phyloP scores from a whole-genome alignment of 2,888 invertebrate species.

The Orthosia incerta region DNA sequence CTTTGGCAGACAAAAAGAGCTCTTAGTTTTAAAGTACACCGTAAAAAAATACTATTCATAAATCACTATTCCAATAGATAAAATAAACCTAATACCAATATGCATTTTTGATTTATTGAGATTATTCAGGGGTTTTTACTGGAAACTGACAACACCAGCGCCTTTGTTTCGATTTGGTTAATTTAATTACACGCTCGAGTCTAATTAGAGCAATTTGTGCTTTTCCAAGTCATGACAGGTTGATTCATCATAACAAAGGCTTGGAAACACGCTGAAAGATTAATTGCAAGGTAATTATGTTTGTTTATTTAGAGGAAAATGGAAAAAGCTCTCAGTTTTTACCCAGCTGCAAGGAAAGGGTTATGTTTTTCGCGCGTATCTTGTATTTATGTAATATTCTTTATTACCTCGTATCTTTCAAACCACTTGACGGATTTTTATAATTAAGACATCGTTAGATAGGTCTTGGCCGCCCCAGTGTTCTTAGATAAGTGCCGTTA shows the following conservation, averaged over 20 bases:
- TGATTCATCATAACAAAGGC: constrained; percentile 39
- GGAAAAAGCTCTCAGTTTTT: constrained; percentile 2
- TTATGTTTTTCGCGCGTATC: no score
- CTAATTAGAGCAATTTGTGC: constrained; percentile 28
- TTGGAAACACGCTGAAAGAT: constrained; percentile 15
- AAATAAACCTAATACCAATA: background rate
- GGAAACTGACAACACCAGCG: background rate
- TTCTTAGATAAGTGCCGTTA: no score
- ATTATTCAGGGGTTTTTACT: background rate
- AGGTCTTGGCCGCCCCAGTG: no score
- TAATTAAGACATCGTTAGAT: no score
- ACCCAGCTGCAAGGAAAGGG: no score
- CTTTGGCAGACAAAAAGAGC: constrained; percentile 37
- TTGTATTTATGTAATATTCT: no score
- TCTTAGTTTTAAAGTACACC: constrained; percentile 22
- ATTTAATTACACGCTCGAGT: constrained; percentile 30
- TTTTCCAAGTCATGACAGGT: constrained; percentile 20
- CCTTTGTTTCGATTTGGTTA: constrained; percentile 27
- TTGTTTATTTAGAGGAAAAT: constrained; percentile 34
- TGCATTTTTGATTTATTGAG: background rate
- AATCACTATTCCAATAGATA: constrained; percentile 26
- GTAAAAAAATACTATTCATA: constrained; percentile 45
- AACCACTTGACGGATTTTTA: no score
- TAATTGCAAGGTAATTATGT: constrained; percentile 21
- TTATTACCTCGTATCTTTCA: no score